Evolutionary conservation across 2,797 vertebrate genomes (phyloP).

Genomic region (Argyrosomus regius): DNA sequence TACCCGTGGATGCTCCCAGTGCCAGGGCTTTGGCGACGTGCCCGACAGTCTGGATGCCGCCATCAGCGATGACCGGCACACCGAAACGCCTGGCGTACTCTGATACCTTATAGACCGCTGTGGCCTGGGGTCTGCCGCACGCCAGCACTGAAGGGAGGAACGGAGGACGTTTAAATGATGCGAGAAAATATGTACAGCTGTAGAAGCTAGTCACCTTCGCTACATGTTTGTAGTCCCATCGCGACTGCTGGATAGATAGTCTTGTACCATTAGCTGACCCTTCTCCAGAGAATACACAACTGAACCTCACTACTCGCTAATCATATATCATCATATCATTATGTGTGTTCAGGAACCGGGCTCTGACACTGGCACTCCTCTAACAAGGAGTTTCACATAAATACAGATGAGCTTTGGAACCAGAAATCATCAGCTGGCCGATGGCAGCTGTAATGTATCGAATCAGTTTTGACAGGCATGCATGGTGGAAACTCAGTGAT

Average conservation of each 20-base stretch:
- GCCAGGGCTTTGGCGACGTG: constrained; percentile 96
- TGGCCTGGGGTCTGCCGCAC: constrained; percentile 96
- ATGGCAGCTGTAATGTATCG: neutral
- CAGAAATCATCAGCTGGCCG: neutral
- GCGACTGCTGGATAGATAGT: neutral
- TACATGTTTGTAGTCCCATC: neutral
- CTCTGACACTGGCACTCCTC: neutral
- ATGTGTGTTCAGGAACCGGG: neutral
- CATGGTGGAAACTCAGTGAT: constrained; percentile 6
- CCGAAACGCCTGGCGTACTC: constrained; percentile 96
- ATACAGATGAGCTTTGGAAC: neutral
- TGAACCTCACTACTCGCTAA: neutral
- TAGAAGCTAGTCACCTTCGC: neutral
- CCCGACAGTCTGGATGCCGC: constrained; percentile 96
- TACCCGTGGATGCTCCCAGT: constrained; percentile 96
- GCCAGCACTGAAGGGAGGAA: constrained; percentile 89
- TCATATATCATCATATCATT: no score
- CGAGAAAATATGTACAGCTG: neutral
- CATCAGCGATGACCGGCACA: constrained; percentile 95
- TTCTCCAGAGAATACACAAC: neutral
- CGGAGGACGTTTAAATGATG: neutral
- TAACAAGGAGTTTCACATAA: neutral
- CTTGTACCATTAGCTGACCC: neutral
- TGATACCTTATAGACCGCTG: constrained; percentile 97
- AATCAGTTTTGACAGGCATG: constrained; percentile 3